Evolutionary conservation across 2,888 invertebrate species (phyloP).

Genomic region (Drymonia ruficornis): DNA sequence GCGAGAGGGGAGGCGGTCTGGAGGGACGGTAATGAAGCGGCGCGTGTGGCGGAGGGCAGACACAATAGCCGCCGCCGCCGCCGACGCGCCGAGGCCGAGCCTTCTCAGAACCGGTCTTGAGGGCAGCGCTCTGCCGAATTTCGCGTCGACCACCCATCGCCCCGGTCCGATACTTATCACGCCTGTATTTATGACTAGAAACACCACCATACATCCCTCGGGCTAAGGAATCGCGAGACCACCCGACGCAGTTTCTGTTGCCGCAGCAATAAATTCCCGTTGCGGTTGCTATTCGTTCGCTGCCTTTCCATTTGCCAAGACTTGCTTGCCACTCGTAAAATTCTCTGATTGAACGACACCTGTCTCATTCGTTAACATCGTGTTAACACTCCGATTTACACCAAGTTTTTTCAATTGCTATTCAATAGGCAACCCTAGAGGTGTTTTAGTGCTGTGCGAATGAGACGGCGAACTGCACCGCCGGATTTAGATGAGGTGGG

Average conservation of each 20-base stretch:
- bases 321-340: constrained; percentile 21
- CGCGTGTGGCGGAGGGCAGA: constrained; percentile 76
- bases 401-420: constrained; percentile 29
- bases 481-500: constrained; percentile 31
- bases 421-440: constrained; percentile 33
- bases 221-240: constrained; percentile 63
- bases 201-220: constrained; percentile 59
- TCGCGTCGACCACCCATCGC: constrained; percentile 81
- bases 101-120: constrained; percentile 79
- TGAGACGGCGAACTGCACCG: constrained; percentile 33
- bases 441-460: constrained; percentile 23
- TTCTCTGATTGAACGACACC: constrained; percentile 35
- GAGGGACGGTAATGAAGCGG: constrained; percentile 67
- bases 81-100: constrained; percentile 57
- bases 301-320: constrained; percentile 18
- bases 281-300: constrained; percentile 30
- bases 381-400: constrained; percentile 41
- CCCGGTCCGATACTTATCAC: constrained; percentile 75
- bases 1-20: constrained; percentile 38
- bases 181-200: constrained; percentile 79
- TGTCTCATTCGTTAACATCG: constrained; percentile 33
- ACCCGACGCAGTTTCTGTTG: constrained; percentile 60
- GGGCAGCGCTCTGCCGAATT: constrained; percentile 79
- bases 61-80: constrained; percentile 74
- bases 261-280: constrained; percentile 46